Evolutionary conservation across 1,140 invertebrate genomes (phyloP), one percentile per base, ranked within the genome.

Genomic region (Drosophila pruinosa): DNA sequence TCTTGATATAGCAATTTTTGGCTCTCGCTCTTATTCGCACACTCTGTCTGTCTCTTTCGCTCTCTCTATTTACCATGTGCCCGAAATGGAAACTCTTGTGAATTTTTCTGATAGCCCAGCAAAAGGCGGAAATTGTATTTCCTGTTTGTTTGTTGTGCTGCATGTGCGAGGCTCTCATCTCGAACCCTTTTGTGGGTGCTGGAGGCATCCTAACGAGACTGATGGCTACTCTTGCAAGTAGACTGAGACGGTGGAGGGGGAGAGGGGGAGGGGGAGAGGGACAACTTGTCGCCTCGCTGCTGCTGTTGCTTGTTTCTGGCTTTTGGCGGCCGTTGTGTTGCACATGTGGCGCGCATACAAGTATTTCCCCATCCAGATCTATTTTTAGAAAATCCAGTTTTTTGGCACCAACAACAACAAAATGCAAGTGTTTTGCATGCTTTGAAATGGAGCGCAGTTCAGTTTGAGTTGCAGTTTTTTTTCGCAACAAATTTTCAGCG

Each of bases 371-470:
- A 83, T n/a, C 71, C 31, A 39, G 62, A 77, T 83, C 88, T 90
- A 90, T 90, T 89, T 89, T 88, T 89, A 89, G 88, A 90, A 90
- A 89, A 89, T 89, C 88, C 88, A 83, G 88, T 89, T 89, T 89
- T 90, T 85, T 57, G 82, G 82, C 77, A 56, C 22, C 67, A 63
- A 10, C 58, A 52, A 15, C 31, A 53, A 45, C 31, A 47, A 39
- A 17, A 31, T 48, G 59, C 54, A 38, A 57, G 77, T 79, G 81
- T 57, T 86, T 83, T 83, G 80, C 81, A 86, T 83, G 64, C 52
- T 53, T 26, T 54, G 26, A 17, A 31, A 24, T 45, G 52, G 12
- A 63, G 48, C 41, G 26, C 59, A 10, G 34, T 41, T 63, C 26
- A 34, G 10, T 48, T 38, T 38, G 22, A 54, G 17, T 63, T 63